Evolutionary conservation across 2,113 vertebrate species (phyloP).

Genomic region (Chionis minor): DNA sequence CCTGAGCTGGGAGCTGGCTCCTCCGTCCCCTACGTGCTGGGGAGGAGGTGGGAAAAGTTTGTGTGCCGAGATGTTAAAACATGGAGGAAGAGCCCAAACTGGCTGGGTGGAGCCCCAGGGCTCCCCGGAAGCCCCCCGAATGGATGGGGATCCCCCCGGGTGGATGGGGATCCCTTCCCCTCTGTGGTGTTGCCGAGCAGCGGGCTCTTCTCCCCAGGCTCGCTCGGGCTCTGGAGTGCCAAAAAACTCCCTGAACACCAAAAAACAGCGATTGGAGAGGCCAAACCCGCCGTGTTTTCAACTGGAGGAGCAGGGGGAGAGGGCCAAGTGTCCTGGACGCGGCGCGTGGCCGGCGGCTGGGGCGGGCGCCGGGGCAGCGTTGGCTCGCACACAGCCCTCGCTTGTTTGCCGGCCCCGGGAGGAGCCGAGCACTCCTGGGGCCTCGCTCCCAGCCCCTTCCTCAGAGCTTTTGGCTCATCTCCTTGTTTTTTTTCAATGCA

Average conservation of each 20-base stretch:
- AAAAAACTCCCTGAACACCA: neutral
- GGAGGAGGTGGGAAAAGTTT: neutral
- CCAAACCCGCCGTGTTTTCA: neutral
- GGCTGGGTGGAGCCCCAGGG: neutral
- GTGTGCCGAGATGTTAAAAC: neutral
- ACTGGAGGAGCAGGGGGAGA: neutral
- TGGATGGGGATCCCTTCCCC: accelerated
- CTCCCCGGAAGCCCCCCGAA: accelerated
- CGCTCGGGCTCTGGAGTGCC: accelerated
- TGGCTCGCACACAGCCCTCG: neutral
- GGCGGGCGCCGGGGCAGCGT: neutral
- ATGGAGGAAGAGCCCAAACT: neutral
- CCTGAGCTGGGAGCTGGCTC: neutral
- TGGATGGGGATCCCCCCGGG: accelerated
- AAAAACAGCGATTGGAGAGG: neutral
- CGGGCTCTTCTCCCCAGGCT: neutral
- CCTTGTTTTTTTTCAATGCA: neutral
- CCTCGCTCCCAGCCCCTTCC: neutral
- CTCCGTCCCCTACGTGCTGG: neutral
- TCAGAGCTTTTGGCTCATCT: neutral
- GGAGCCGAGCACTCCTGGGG: neutral
- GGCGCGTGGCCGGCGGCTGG: neutral
- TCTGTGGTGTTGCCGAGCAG: neutral
- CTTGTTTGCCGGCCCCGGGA: neutral
- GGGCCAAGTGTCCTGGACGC: neutral